phyloP scores from a whole-genome alignment of 2,888 invertebrate species.

The Tigriopus californicus region DNA sequence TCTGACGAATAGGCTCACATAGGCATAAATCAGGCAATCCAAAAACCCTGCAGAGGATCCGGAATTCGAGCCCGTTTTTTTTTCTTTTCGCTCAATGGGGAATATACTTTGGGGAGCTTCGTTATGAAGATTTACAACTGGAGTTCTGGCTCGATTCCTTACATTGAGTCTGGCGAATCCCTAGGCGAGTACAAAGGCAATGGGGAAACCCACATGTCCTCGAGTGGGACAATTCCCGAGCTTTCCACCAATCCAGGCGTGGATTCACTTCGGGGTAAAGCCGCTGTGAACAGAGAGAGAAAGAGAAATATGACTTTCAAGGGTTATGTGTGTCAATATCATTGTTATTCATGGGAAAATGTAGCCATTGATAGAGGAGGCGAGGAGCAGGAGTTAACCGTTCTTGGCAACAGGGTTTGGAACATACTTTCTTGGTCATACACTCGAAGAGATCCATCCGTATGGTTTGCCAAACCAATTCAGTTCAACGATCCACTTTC shows the following conservation, averaged over 20 bases:
- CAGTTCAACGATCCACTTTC: no score
- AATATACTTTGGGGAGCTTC: no score
- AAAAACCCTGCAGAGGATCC: neutral
- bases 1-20: no score
- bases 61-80: neutral
- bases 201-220: slow-evolving; percentile 54
- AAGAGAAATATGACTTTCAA: neutral
- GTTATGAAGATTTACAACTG: neutral
- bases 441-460: no score
- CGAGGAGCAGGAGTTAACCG: no score
- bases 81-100: no score
- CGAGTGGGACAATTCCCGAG: slow-evolving; percentile 65
- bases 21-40: no score
- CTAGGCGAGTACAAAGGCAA: neutral
- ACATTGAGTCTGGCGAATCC: neutral
- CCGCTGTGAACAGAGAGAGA: slow-evolving; percentile 40
- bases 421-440: no score
- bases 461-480: no score
- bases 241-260: slow-evolving; percentile 90
- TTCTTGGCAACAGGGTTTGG: no score
- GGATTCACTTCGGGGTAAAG: slow-evolving; percentile 85
- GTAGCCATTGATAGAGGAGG: no score
- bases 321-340: neutral
- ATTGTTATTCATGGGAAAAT: no score
- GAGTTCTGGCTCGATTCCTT: neutral